phyloP scores from a whole-genome alignment of 1,140 invertebrate species.

The Monochamus saltuarius region DNA sequence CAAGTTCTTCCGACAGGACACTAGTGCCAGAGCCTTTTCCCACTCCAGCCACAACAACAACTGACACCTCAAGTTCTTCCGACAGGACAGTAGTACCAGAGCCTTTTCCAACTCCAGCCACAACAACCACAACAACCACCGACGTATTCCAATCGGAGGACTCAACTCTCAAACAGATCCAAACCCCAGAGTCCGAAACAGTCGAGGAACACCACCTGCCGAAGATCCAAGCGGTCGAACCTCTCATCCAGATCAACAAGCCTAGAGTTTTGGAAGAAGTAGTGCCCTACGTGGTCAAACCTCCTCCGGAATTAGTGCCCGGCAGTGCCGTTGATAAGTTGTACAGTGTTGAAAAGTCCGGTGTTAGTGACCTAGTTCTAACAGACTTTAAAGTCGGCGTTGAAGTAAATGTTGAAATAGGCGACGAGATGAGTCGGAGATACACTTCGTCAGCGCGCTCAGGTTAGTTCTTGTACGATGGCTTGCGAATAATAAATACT shows the following conservation, averaged over 20 bases:
- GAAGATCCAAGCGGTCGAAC: conserved; percentile 34
- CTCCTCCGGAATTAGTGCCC: conserved; percentile 27
- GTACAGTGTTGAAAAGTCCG: conserved; percentile 34
- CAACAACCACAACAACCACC: conserved; percentile 23
- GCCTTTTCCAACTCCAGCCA: neutral
- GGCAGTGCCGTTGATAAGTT: conserved; percentile 39
- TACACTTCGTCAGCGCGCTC: conserved; percentile 40
- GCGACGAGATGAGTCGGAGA: conserved; percentile 46
- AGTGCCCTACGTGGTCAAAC: conserved; percentile 31
- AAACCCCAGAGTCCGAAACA: conserved; percentile 28
- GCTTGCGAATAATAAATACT: neutral
- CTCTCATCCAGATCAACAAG: conserved; percentile 35
- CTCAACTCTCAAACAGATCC: conserved; percentile 29
- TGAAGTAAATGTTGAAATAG: conserved; percentile 41
- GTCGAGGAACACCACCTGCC: conserved; percentile 27
- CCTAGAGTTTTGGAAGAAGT: conserved; percentile 31
- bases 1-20: too few species aligned
- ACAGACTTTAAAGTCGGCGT: conserved; percentile 42
- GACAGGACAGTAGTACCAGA: too few species aligned
- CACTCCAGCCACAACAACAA: too few species aligned
- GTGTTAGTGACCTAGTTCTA: conserved; percentile 27
- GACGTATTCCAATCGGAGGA: conserved; percentile 23
- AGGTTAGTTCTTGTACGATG: conserved; percentile 39
- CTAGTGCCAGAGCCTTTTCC: neutral
- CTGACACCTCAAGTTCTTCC: neutral